Evolutionary conservation across 1,140 invertebrate species (phyloP).

Genomic region (Wasmannia auropunctata): DNA sequence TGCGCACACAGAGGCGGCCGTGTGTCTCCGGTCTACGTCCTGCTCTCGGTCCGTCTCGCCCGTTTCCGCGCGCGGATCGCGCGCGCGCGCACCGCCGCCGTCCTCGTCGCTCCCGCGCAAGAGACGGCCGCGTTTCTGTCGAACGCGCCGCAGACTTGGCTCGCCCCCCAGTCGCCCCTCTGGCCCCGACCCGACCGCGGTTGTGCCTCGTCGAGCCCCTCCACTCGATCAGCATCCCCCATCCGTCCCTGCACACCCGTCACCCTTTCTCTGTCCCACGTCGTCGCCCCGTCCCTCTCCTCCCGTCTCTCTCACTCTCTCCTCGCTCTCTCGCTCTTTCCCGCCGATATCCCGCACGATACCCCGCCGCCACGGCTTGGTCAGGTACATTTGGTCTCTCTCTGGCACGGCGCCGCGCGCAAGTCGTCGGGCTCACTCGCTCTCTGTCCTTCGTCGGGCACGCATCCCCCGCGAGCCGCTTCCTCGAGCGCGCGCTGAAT

Average conservation of each 20-base stretch:
- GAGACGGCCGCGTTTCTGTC: conserved; percentile 69
- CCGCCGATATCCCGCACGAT: background rate
- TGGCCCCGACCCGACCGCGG: conserved; percentile 36
- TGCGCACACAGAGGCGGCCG: conserved; percentile 17
- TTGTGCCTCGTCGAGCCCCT: conserved; percentile 64
- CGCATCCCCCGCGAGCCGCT: conserved; percentile 69
- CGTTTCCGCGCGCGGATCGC: conserved; percentile 57
- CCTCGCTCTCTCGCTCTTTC: conserved; percentile 22
- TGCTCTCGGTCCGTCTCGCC: conserved; percentile 61
- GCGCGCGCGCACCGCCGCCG: conserved; percentile 1
- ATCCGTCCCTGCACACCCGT: conserved; percentile 27
- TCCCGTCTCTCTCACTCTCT: background rate
- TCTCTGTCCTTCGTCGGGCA: conserved; percentile 72
- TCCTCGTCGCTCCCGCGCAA: conserved; percentile 69
- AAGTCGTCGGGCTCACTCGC: conserved; percentile 59
- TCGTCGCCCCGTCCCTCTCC: conserved; percentile 40
- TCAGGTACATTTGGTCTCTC: conserved; percentile 63
- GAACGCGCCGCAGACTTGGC: conserved; percentile 69
- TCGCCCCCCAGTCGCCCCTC: conserved; percentile 41
- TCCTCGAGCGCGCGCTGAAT: conserved; percentile 68
- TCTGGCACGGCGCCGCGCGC: conserved; percentile 54
- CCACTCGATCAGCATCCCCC: conserved; percentile 56
- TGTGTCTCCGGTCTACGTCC: conserved; percentile 52
- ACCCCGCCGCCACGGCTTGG: conserved; percentile 53
- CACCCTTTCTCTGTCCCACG: conserved; percentile 55